These are phyloP conservation scores for Periphyllus acericola DNA, from an alignment of 2,888 invertebrate species.

Conservation along the genomic window DNA sequence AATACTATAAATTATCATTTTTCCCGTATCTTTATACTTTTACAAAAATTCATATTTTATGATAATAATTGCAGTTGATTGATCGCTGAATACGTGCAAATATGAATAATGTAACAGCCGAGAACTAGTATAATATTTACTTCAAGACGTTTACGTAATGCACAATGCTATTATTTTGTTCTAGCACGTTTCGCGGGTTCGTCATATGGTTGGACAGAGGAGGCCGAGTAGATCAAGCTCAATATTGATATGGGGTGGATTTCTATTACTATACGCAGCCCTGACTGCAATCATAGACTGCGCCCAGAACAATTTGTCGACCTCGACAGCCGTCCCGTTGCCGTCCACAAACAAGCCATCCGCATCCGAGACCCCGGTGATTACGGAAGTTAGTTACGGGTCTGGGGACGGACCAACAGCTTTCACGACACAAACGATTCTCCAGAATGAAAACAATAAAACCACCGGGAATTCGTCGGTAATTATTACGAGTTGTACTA, in stretches of 20 bases:
- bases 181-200: conserved; percentile 1
- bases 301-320: conserved; percentile 16
- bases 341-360: conserved; percentile 8
- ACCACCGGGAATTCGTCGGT: background rate
- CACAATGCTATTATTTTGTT: background rate
- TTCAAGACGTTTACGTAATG: background rate
- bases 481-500: background rate
- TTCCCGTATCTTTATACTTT: too few relatives aligned
- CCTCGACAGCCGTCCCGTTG: background rate
- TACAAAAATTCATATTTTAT: too few relatives aligned
- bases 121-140: background rate
- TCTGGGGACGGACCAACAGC: background rate
- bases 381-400: background rate
- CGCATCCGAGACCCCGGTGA: background rate
- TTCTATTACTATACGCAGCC: conserved; percentile 45
- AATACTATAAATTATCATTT: too few relatives aligned
- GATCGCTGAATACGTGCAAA: too few relatives aligned
- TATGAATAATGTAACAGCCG: too few relatives aligned
- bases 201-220: conserved; percentile 56
- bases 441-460: conserved; percentile 1
- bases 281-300: conserved; percentile 55
- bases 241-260: conserved; percentile 56
- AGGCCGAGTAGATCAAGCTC: conserved; percentile 53
- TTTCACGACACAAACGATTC: background rate
- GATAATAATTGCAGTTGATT: too few relatives aligned